Evolutionary conservation across 2,797 vertebrate genomes (phyloP), one percentile per base, ranked within the genome.

Genomic region (Pogonophryne albipinna): DNA sequence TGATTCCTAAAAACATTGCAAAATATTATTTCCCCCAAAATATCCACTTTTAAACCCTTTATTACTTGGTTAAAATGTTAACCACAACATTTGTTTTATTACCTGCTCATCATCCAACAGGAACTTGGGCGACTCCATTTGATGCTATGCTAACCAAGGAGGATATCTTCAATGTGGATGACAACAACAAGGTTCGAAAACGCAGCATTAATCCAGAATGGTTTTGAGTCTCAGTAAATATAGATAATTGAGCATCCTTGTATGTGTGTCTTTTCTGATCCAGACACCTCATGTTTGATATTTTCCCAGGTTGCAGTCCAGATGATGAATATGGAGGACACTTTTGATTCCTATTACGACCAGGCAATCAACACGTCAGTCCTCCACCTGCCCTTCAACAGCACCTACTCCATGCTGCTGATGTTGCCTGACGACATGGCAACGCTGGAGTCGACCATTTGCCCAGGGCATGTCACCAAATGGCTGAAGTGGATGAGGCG

Each of bases 391-490:
- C 89, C 90, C 62, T 95, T 95, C 83, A 95, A 92, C n/a, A 81
- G 75, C 65, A 89, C 93, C 10, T 85, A 87, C 73, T 92, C 93
- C 59, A 95, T 95, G 95, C 70, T 96, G 64, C 86, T 95, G 80
- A 4, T 93, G 66, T 73, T 95, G 57, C 95, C 95, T 16, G 78
- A 88, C 0, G 52, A 88, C 14, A 87, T 96, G 72, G 55, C 67
- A 10, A 46, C 6, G 2, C 73, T 96, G 60, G 95, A 96, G 80
- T 71, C 78, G 0, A 14, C 1, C 14, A 68, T 95, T 51, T 51
- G 14, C 60, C 86, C 78, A 5, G 34, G n/a, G 6, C 89, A 91
- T 45, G 23, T 95, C 52, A 79, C 74, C 23, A 95, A 94, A 82
- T 96, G 95, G 95, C 49, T 89, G 4, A 92, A 79, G 62, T 89